A percentile compares a stretch with the other conserved stretches of the same genome.
phyloP scores from a whole-genome alignment of 2,888 invertebrate genomes.

The Eudasyphora cyanicolor region DNA sequence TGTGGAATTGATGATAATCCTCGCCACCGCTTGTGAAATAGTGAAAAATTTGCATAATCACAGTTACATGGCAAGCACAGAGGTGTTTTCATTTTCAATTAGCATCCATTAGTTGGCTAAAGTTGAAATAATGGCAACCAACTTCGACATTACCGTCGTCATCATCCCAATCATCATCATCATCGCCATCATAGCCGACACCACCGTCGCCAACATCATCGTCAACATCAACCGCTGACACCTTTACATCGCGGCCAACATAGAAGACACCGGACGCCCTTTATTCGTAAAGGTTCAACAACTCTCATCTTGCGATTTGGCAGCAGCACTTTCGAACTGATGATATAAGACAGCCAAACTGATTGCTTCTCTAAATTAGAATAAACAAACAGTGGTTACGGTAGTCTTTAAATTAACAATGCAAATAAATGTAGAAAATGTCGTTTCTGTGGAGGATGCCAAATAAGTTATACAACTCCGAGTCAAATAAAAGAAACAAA shows the following conservation, averaged over 20 bases:
- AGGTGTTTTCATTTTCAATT: constrained; percentile 63
- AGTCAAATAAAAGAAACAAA: too few species aligned
- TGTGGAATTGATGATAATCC: constrained; percentile 48
- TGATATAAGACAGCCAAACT: constrained; percentile 52
- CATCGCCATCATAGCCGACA: not conserved
- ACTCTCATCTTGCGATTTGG: not conserved
- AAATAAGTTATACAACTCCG: too few species aligned
- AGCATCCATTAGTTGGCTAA: constrained; percentile 60
- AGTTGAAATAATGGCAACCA: constrained; percentile 56
- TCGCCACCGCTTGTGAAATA: not conserved
- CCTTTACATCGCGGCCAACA: not conserved
- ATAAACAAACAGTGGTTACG: constrained; percentile 43
- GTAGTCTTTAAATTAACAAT: too few species aligned
- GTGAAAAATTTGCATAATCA: constrained; percentile 63
- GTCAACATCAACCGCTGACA: constrained; percentile 20
- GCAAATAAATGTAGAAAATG: too few species aligned
- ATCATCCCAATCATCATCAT: not conserved
- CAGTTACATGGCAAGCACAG: constrained; percentile 52
- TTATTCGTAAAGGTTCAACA: not conserved
- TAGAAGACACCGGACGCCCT: constrained; percentile 22
- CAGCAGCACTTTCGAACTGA: constrained; percentile 36
- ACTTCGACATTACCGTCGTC: constrained; percentile 27
- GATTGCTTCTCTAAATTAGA: constrained; percentile 27
- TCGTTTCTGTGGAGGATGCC: too few species aligned
- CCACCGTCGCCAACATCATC: not conserved